Conservation (phyloP, 2,888 invertebrate genomes). For the Volucella inanis region DNA sequence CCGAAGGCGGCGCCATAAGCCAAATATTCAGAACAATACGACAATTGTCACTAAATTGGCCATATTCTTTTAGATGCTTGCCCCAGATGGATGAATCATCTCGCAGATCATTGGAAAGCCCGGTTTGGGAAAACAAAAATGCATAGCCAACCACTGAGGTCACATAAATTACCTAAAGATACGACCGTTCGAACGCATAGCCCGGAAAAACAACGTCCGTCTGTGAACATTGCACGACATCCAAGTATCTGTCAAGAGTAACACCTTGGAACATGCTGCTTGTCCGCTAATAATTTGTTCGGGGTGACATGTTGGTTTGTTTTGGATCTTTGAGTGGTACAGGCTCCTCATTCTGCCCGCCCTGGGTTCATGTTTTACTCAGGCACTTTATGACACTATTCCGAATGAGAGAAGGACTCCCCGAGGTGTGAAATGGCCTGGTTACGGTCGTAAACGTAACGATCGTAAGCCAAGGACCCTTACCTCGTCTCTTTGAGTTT, state of each 20-base stretch:
- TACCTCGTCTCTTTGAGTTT: slow-evolving; percentile 48
- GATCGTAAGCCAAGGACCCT: slow-evolving; percentile 62
- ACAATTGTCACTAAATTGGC: slow-evolving; percentile 59
- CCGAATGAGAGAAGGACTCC: slow-evolving; percentile 57
- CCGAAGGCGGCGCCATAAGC: slow-evolving; percentile 38
- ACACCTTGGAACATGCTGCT: slow-evolving; percentile 67
- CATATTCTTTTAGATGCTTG: neutral
- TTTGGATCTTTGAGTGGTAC: neutral
- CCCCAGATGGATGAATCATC: slow-evolving; percentile 1
- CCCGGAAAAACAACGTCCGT: slow-evolving; percentile 61
- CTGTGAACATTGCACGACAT: slow-evolving; percentile 64
- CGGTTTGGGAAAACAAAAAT: slow-evolving; percentile 9
- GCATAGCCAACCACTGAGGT: slow-evolving; percentile 15
- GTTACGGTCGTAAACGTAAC: slow-evolving; percentile 66
- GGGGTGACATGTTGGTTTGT: slow-evolving; percentile 65
- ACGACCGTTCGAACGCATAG: slow-evolving; percentile 28
- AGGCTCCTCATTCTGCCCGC: slow-evolving; percentile 14
- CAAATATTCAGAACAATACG: slow-evolving; percentile 47
- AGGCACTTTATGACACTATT: slow-evolving; percentile 59
- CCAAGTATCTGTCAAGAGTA: slow-evolving; percentile 70
- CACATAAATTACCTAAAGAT: slow-evolving; percentile 58
- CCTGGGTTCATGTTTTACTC: slow-evolving; percentile 18
- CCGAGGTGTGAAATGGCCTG: slow-evolving; percentile 72
- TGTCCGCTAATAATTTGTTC: slow-evolving; percentile 71
- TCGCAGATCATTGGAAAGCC: slow-evolving; percentile 5